Base-by-base conservation (phyloP, 1,140 invertebrate genomes). In the Diploscapter pachys region DNA sequence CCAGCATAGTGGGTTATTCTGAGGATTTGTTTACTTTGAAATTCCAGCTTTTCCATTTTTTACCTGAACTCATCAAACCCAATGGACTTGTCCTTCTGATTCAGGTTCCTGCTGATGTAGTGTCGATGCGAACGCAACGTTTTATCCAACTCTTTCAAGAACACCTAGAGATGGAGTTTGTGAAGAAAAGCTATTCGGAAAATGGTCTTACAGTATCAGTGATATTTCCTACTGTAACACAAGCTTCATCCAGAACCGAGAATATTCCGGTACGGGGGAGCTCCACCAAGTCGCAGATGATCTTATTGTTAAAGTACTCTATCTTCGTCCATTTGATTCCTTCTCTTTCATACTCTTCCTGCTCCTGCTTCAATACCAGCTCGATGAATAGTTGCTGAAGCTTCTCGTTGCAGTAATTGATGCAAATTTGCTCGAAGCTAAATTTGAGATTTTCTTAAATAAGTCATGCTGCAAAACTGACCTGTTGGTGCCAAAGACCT, bases 351-450 rank as follows among this genome's bases (percentile, higher is more conserved):
- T 91, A 91, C 80, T 91, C 91, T 82, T 91, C 90, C 90, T 90
- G 89, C 84, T 91, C 91, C 63, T 90, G 89, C 84, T 91, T 91
- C 54, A 91, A 83, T 0, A 91, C 91, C 48, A 91, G 86, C 76
- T 91, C 90, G 78, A 91, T 91, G 83, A 91, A 92, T 65, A 91
- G 91, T 82, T 91, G 91, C 80, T 91, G 91, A 49, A 91, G 86
- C 84, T 92, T 91, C 85, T 91, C 90, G 86, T 92, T 91, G 76
- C 94, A 94, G 87, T 93, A 96, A 87, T 96, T 96, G 73, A 95
- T 96, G 88, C 93, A 80, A 52, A 80, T 67, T 67, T 80, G 79
- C 61, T 80, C 79, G 71, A 80, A 80, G 62, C 91, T 90, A 82
- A 90, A 90, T 79, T 86, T 86, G 62, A 51, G 66, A 8, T 50